Conservation (phyloP, 2,888 invertebrate species). For the Cantharis rufa region DNA sequence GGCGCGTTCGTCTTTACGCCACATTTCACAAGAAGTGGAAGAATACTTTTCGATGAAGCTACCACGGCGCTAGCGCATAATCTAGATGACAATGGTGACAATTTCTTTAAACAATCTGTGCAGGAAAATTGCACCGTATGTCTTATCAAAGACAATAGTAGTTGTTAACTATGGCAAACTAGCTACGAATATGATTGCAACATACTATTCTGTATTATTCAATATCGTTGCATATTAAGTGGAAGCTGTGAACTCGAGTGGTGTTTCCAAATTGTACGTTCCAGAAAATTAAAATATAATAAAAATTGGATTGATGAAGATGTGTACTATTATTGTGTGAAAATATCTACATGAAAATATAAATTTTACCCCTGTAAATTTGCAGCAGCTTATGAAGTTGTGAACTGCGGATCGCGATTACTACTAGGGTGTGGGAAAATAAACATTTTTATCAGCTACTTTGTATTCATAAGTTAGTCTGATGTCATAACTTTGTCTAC, state of each 20-base stretch:
- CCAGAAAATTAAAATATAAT: not conserved
- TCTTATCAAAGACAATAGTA: conserved; percentile 15
- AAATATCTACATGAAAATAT: conserved; percentile 14
- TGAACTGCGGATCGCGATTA: conserved; percentile 39
- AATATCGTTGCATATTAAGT: not conserved
- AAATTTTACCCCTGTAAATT: conserved; percentile 39
- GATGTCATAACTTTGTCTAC: conserved; percentile 56
- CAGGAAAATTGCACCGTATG: no score
- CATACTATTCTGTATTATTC: not conserved
- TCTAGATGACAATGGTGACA: conserved; percentile 27
- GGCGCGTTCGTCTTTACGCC: conserved; percentile 45
- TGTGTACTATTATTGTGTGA: conserved; percentile 4
- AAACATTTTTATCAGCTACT: conserved; percentile 57
- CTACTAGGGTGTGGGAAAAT: conserved; percentile 42
- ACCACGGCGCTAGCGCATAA: conserved; percentile 30
- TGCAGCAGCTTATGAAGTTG: conserved; percentile 49
- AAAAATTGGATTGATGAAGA: conserved; percentile 6
- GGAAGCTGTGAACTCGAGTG: not conserved
- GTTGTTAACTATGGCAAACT: not conserved
- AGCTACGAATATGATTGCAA: not conserved
- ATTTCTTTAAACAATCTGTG: conserved; percentile 30
- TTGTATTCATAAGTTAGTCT: conserved; percentile 56
- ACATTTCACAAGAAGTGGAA: conserved; percentile 47
- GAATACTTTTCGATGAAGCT: conserved; percentile 40
- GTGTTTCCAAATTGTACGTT: not conserved